Evolutionary conservation across 2,888 invertebrate species (phyloP).

Genomic region (Drosophila mimetica): DNA sequence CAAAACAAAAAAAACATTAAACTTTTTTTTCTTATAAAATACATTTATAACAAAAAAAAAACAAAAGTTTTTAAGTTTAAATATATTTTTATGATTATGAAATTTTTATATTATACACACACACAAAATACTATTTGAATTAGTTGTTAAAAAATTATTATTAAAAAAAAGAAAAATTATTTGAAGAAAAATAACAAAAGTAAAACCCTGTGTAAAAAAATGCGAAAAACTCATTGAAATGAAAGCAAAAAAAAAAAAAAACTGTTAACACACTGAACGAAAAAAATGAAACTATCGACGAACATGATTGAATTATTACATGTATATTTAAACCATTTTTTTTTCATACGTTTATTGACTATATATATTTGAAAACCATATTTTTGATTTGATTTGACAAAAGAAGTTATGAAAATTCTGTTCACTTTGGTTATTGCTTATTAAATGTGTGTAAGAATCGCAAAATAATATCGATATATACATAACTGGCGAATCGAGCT

Average conservation of each 20-base stretch:
- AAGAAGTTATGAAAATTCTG: constrained; percentile 26
- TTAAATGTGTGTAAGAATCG: constrained; percentile 34
- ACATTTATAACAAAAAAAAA: constrained; percentile 22
- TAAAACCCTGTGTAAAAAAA: constrained; percentile 35
- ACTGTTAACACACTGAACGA: constrained; percentile 35
- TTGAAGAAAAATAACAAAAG: constrained; percentile 39
- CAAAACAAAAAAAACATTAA: constrained; percentile 49
- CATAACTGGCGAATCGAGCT: constrained; percentile 24
- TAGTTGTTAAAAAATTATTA: constrained; percentile 53
- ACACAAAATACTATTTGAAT: constrained; percentile 47
- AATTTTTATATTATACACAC: constrained; percentile 53
- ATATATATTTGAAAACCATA: constrained; percentile 22
- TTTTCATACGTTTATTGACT: constrained; percentile 36
- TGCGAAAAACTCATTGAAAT: constrained; percentile 39
- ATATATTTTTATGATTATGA: constrained; percentile 56
- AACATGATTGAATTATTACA: constrained; percentile 34
- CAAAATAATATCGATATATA: constrained; percentile 31
- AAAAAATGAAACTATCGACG: constrained; percentile 29
- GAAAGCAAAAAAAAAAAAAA: constrained; percentile 14
- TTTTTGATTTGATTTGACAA: constrained; percentile 22
- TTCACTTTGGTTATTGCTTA: constrained; percentile 54
- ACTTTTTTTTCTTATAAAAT: constrained; percentile 35
- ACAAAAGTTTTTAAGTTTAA: constrained; percentile 29
- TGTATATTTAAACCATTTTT: constrained; percentile 23
- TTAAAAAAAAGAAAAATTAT: constrained; percentile 20